Evolutionary conservation across 2,113 vertebrate genomes (phyloP).

Genomic region (Tetrao urogallus): DNA sequence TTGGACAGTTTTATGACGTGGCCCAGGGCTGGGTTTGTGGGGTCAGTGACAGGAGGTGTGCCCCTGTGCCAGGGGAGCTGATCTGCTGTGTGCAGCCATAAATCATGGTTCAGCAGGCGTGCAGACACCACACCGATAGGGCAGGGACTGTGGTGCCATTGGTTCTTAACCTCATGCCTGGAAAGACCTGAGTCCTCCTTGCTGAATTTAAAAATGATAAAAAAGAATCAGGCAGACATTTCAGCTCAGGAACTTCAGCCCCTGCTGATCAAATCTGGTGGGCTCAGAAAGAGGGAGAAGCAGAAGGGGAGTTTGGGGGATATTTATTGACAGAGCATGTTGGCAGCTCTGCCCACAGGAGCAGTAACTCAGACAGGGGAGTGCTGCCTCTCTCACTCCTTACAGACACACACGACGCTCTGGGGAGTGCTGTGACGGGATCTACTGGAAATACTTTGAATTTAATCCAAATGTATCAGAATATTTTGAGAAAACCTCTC

Average conservation of each 20-base stretch:
- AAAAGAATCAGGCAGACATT: neutral
- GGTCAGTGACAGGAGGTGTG: neutral
- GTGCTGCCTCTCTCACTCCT: rapidly evolving
- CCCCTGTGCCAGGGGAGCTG: neutral
- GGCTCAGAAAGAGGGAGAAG: neutral
- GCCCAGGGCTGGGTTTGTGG: slow-evolving; percentile 21
- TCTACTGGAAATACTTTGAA: neutral
- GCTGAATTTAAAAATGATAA: neutral
- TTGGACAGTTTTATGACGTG: neutral
- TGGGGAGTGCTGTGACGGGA: neutral
- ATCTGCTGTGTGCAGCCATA: neutral
- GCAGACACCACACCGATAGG: neutral
- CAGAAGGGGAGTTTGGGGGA: neutral
- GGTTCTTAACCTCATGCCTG: neutral
- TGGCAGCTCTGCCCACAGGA: neutral
- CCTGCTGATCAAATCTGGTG: neutral
- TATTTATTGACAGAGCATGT: neutral
- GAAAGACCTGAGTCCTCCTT: neutral
- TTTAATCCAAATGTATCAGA: neutral
- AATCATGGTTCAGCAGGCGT: neutral
- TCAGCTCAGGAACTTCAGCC: neutral
- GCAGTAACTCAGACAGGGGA: neutral
- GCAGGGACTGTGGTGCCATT: neutral
- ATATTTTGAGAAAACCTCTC: neutral
- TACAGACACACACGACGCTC: neutral